Base-by-base conservation (phyloP, 2,113 vertebrate genomes). In the Mesoclemmys tuberculata region DNA sequence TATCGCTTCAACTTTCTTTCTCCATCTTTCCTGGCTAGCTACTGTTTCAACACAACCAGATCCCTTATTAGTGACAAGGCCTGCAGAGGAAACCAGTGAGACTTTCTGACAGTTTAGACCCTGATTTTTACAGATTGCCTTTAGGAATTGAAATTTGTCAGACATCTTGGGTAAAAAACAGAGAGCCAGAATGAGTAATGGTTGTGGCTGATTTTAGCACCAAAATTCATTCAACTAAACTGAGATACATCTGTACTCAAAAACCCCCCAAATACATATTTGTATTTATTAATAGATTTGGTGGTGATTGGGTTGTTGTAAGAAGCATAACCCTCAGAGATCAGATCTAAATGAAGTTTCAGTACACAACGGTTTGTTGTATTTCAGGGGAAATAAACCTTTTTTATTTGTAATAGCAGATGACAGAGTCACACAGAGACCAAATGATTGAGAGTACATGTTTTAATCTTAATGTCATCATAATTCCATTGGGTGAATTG, bases 151-250 rank as follows among this genome's bases (percentile, higher is more conserved):
- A 93, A 92, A 84, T 87, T 87, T 92, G 96, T 95, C 96, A 96
- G 95, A 97, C 88, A 80, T 97, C 96, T 97, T 90, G 81, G 51
- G 84, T 79, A 87, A 89, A 93, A 97, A 96, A 75, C 49, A 96
- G 85, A 94, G 93, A 77, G 41, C 24, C 24, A 24, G 26, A 41
- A 95, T 87, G 90, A 97, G 82, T 96, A 96, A 93, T 90, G 92
- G 94, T 92, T 90, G 92, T 21, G 44, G 48, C 81, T 94, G 96
- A 96, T 96, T 95, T 54, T 61, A 86, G 85, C 90, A 94, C 83
- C 91, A 82, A 87, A 91, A 95, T 80, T 93, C 92, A 97, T 93
- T 91, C 92, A 91, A 82, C 44, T 85, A 96, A 92, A 94, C 35
- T 87, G 93, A 90, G 90, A 68, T 1, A 41, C 64, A 27, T 12